Evolutionary conservation across 37 sponge, comb jelly and placozoan species (phyloP), one percentile per base, ranked within the genome.

Genomic region (Oscarella lobularis): DNA sequence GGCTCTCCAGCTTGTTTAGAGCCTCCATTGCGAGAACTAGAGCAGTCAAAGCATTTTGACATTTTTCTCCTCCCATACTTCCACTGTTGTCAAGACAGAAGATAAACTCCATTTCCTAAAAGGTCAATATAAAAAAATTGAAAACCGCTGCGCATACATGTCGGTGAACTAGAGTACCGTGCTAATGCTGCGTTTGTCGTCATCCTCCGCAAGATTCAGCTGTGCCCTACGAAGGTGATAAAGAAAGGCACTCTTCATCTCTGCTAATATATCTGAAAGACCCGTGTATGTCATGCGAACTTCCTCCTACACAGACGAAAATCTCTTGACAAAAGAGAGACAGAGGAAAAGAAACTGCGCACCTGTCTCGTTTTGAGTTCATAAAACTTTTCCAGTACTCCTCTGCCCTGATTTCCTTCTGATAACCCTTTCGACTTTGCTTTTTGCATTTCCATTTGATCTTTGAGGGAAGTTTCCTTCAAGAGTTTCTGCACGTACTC

Each of bases 241-340:
- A 9, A 48, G 20, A 48, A 48, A 48, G 14, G 9, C 60, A 20
- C 14, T 20, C 9, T 27, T 48, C 60, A 48, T 48, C 14, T 48
- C 60, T 9, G 60, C 60, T 20, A 48, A 48, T 48, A 48, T 48
- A 20, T 48, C 9, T 48, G 60, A 48, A 48, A 48, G 9, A 48
- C 60, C 60, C 60, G 60, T 48, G 60, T 48, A 48, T 48, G 60
- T 48, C 60, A 48, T 48, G 9, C 60, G 60, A 48, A 27, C 60
- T 20, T 9, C 20, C 60, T 48, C 9, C 9, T 20, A 48, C 9
- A 48, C 60, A 48, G 9, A 48, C n/a, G n/a, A n/a, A n/a, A n/a
- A n/a, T n/a, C n/a, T n/a, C n/a, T n/a, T n/a, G n/a, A n/a, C n/a
- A n/a, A n/a, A n/a, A n/a, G n/a, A n/a, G n/a, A n/a, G n/a, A n/a